Conservation (phyloP, 2,888 invertebrate species). For the Cataglyphis livida region DNA sequence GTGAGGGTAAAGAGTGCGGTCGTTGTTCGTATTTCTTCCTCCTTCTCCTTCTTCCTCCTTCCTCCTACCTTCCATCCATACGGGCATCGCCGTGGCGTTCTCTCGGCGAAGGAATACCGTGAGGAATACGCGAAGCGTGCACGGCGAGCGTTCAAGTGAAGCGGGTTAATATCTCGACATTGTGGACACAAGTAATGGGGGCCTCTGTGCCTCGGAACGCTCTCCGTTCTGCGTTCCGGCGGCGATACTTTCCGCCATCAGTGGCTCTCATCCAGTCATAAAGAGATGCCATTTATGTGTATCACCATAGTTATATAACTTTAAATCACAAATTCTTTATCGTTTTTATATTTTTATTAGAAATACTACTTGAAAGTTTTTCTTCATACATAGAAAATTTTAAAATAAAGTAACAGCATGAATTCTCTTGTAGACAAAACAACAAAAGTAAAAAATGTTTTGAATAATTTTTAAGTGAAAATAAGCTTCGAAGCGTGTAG, state of each 20-base stretch:
- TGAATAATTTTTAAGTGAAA: neutral
- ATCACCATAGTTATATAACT: neutral
- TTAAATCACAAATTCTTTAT: neutral
- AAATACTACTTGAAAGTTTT: neutral
- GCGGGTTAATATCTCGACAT: slow-evolving; percentile 83
- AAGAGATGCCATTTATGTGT: neutral
- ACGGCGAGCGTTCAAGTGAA: slow-evolving; percentile 78
- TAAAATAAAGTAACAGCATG: neutral
- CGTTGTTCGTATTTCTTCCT: slow-evolving; percentile 53
- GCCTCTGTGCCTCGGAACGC: slow-evolving; percentile 75
- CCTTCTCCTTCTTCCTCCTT: slow-evolving; percentile 52
- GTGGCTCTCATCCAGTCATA: slow-evolving; percentile 53
- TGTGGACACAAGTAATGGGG: slow-evolving; percentile 83
- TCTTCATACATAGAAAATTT: neutral
- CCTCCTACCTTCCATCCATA: slow-evolving; percentile 47
- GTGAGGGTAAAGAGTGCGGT: slow-evolving; percentile 72
- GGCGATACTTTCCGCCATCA: slow-evolving; percentile 62
- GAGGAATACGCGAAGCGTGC: slow-evolving; percentile 70
- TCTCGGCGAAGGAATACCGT: slow-evolving; percentile 53
- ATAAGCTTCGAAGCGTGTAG: neutral
- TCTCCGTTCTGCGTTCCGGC: slow-evolving; percentile 70
- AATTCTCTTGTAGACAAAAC: neutral
- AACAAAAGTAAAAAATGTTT: neutral
- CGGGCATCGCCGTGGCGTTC: slow-evolving; percentile 47
- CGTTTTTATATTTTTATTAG: neutral